phyloP scores from a whole-genome alignment of 2,888 invertebrate genomes.

The Ormyrus pomaceus region DNA sequence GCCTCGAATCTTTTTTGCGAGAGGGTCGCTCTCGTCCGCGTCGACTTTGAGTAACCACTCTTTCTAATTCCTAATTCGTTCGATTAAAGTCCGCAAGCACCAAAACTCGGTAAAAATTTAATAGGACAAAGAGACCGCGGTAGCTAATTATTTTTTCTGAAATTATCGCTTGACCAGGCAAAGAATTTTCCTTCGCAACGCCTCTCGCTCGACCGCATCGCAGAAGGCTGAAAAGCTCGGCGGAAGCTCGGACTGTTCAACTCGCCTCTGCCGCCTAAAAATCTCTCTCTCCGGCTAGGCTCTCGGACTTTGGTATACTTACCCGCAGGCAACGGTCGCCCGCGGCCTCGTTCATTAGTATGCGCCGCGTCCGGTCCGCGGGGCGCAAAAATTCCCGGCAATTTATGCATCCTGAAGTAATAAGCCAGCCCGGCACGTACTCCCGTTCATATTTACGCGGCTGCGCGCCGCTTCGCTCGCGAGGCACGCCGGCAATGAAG shows the following conservation, averaged over 20 bases:
- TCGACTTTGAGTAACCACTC: too few species aligned
- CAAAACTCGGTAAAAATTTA: too few species aligned
- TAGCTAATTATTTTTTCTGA: too few species aligned
- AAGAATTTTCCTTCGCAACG: not conserved
- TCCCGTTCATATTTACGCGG: conserved; percentile 26
- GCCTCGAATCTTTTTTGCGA: not conserved
- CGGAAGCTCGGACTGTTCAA: too few species aligned
- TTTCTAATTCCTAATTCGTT: too few species aligned
- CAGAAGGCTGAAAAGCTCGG: too few species aligned
- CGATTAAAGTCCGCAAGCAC: too few species aligned
- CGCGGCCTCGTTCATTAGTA: conserved; percentile 38
- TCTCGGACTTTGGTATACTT: not conserved
- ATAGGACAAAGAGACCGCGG: too few species aligned
- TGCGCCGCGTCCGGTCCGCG: conserved; percentile 16
- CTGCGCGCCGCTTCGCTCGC: not conserved
- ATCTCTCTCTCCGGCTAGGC: not conserved
- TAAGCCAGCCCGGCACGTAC: conserved; percentile 26
- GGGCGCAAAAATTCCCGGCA: conserved; percentile 35
- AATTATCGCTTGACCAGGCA: too few species aligned
- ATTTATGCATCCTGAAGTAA: conserved; percentile 50
- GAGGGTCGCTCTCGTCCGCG: not conserved
- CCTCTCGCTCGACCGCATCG: too few species aligned
- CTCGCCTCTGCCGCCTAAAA: too few species aligned
- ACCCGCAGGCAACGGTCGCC: not conserved
- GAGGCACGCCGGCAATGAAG: conserved; percentile 14